phyloP scores from a whole-genome alignment of 2,797 vertebrate genomes.

The Chaunax sp. region DNA sequence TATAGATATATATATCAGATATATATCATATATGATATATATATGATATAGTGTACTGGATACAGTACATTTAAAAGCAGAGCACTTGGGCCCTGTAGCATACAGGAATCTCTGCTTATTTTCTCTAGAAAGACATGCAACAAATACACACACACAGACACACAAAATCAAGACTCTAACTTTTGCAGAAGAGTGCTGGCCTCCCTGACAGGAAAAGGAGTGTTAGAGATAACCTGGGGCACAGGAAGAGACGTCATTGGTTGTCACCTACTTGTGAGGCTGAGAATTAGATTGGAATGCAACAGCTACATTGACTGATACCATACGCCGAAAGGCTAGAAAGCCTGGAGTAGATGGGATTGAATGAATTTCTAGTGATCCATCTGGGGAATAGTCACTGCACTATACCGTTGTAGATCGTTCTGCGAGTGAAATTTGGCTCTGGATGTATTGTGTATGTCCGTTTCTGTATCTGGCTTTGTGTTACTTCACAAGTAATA shows the following conservation, averaged over 20 bases:
- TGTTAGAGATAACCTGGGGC: slow-evolving; percentile 61
- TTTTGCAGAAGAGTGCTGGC: slow-evolving; percentile 53
- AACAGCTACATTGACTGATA: slow-evolving; percentile 30
- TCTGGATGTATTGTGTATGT: background rate
- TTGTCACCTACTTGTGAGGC: slow-evolving; percentile 33
- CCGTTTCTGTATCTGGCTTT: slow-evolving; percentile 29
- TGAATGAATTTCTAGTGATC: slow-evolving; percentile 29
- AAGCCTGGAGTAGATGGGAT: slow-evolving; percentile 35
- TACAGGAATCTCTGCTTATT: too few relatives aligned
- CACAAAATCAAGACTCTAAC: slow-evolving; percentile 39
- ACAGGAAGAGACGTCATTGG: slow-evolving; percentile 64
- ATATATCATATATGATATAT: too few relatives aligned
- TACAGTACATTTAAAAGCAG: too few relatives aligned
- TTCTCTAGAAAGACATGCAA: too few relatives aligned
- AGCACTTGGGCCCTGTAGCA: too few relatives aligned
- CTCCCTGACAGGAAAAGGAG: slow-evolving; percentile 71
- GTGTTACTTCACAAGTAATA: slow-evolving; percentile 41
- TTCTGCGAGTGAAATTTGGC: slow-evolving; percentile 12
- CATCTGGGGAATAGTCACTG: slow-evolving; percentile 18
- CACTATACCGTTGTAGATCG: background rate
- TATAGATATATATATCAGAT: too few relatives aligned
- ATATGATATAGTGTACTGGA: too few relatives aligned
- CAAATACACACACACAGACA: background rate
- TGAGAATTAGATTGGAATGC: slow-evolving; percentile 56
- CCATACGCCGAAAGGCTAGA: slow-evolving; percentile 13